Evolutionary conservation across 2,113 vertebrate genomes (phyloP).

Genomic region (Hydrochoerus hydrochaeris): DNA sequence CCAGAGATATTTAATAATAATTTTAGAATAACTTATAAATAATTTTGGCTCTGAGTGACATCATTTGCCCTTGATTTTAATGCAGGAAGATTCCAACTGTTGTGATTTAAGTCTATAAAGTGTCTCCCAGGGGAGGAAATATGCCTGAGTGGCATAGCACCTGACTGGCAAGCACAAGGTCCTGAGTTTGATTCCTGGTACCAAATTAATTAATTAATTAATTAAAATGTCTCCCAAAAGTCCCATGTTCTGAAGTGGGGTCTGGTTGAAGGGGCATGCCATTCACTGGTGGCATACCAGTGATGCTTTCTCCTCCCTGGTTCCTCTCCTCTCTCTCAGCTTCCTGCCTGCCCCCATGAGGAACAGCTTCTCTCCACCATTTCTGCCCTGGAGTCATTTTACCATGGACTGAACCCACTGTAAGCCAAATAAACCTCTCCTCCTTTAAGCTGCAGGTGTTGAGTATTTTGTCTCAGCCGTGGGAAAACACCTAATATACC

Average conservation of each 20-base stretch:
- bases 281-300: neutral
- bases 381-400: neutral
- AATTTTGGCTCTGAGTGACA: neutral
- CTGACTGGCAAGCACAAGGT: too few relatives aligned
- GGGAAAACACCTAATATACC: neutral
- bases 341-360: neutral
- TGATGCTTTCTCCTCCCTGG: neutral
- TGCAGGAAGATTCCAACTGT: neutral
- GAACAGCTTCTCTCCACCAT: neutral
- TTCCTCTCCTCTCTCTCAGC: neutral
- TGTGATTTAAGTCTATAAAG: neutral
- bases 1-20: neutral
- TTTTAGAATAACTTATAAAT: neutral
- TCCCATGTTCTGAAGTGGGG: neutral
- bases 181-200: too few relatives aligned
- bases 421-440: neutral
- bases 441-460: neutral
- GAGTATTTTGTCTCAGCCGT: neutral
- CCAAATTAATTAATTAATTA: too few relatives aligned
- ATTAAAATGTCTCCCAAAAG: neutral
- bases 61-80: neutral
- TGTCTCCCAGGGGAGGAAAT: too few relatives aligned
- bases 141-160: too few relatives aligned
- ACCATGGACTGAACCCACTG: neutral
- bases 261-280: neutral